Base-by-base conservation (phyloP, 2,888 invertebrate species). In the Bhutanitis thaidina region DNA sequence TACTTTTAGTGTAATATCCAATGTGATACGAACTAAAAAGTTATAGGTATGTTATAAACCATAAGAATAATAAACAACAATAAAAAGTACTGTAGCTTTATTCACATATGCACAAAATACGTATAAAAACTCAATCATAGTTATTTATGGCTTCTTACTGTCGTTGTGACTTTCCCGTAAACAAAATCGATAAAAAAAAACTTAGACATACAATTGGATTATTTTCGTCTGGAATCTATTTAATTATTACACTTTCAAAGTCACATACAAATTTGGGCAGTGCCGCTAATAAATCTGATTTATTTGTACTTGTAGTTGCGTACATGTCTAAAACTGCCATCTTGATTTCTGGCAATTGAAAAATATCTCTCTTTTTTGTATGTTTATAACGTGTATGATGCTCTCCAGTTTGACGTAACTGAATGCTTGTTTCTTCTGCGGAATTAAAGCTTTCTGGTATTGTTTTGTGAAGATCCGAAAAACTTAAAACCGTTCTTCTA, bases 291-390 rank as follows among this genome's bases (percentile, higher is more conserved):
- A 77, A 57, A 52, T 61, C n/a, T 70, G 71, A 0, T 69, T 67
- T n/a, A 63, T 60, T 0, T 63, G 57, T 0, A 69, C 65, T 0
- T 62, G 9, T 3, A 67, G 77, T 46, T 82, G 29, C 74, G 0
- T 85, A 87, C 38, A 88, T 80, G 39, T 84, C 75, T 29, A 88
- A 63, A 34, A 87, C 87, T 0, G 86, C 87, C 52, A 76, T 86
- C 38, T 88, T 88, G 0, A 76, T 74, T 59, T 78, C 83, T 20
- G 80, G 73, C 9, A 76, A 74, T 51, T 88, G 86, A 43, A 87
- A 59, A 14, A 85, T 62, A 49, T 86, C 75, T 13, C 55, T 56
- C 13, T 34, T 14, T 16, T 30, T 40, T 10, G 4, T 45, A 10
- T 13, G 49, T n/a, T 40, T 55, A 36, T 51, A 53, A 5, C 41